Conservation (phyloP, 1,140 invertebrate species). For the Metopolophium dirhodum region DNA sequence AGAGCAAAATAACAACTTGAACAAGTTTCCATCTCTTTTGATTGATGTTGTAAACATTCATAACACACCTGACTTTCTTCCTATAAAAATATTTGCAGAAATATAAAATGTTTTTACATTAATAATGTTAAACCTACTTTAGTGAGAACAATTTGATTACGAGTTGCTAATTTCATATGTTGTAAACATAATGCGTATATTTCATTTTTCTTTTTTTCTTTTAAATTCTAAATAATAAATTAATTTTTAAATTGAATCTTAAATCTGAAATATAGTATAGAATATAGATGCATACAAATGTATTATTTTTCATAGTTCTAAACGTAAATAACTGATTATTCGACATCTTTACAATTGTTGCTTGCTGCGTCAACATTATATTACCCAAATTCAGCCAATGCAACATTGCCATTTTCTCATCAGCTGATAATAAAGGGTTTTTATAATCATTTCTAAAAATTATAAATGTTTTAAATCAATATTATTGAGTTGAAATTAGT, state of each 20-base stretch:
- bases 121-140: not conserved
- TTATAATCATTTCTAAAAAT: conserved; percentile 16
- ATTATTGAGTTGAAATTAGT: not conserved
- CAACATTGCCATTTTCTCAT: conserved; percentile 9
- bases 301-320: not conserved
- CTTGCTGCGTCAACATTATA: not conserved
- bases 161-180: not conserved
- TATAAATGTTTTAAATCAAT: not conserved
- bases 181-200: not conserved
- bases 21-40: not conserved
- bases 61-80: conserved; percentile 44
- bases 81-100: not conserved
- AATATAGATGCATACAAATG: not conserved
- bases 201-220: not conserved
- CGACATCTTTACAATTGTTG: not conserved
- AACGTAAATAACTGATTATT: not conserved
- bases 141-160: not conserved
- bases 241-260: not conserved
- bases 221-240: not conserved
- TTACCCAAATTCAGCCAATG: not conserved
- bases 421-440: not conserved
- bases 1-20: conserved; percentile 40
- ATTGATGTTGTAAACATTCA: conserved; percentile 14
- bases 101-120: not conserved
- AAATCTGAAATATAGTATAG: not conserved